phyloP scores from a whole-genome alignment of 1,140 invertebrate species.

The Charaxes varanes region DNA sequence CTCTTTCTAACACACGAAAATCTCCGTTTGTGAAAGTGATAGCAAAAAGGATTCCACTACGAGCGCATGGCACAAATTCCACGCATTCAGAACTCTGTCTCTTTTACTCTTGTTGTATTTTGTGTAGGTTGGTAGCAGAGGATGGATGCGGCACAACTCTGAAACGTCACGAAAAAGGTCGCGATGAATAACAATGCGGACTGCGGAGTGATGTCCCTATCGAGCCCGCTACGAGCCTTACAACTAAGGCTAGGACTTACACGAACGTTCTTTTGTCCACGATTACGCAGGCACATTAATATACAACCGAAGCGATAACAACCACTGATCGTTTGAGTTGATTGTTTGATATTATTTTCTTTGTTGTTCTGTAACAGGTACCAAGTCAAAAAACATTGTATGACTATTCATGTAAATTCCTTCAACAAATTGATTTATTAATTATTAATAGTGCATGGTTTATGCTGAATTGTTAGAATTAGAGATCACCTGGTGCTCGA shows the following conservation, averaged over 20 bases:
- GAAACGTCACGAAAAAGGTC: slow-evolving; percentile 65
- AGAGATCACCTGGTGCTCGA: too few relatives aligned
- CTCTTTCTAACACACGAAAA: slow-evolving; percentile 26
- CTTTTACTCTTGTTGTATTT: slow-evolving; percentile 9
- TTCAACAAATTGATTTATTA: too few relatives aligned
- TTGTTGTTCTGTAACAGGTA: too few relatives aligned
- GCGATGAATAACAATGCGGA: slow-evolving; percentile 70
- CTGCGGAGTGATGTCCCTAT: slow-evolving; percentile 63
- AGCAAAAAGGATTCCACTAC: slow-evolving; percentile 37
- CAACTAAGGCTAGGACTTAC: slow-evolving; percentile 1
- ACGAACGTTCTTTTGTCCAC: not conserved
- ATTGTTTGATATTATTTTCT: too few relatives aligned
- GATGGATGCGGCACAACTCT: slow-evolving; percentile 58
- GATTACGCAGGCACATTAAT: too few relatives aligned
- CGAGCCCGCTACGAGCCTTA: slow-evolving; percentile 6
- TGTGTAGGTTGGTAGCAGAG: slow-evolving; percentile 18
- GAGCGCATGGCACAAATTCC: slow-evolving; percentile 55
- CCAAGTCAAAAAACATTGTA: too few relatives aligned
- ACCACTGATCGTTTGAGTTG: too few relatives aligned
- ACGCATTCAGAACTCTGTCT: slow-evolving; percentile 35
- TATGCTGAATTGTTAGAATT: too few relatives aligned
- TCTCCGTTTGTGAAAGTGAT: slow-evolving; percentile 19
- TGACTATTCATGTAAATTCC: too few relatives aligned
- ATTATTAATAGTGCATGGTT: too few relatives aligned
- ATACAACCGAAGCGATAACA: too few relatives aligned